Conservation (phyloP, 1,140 invertebrate genomes). For the Cataglyphis hispanica region DNA sequence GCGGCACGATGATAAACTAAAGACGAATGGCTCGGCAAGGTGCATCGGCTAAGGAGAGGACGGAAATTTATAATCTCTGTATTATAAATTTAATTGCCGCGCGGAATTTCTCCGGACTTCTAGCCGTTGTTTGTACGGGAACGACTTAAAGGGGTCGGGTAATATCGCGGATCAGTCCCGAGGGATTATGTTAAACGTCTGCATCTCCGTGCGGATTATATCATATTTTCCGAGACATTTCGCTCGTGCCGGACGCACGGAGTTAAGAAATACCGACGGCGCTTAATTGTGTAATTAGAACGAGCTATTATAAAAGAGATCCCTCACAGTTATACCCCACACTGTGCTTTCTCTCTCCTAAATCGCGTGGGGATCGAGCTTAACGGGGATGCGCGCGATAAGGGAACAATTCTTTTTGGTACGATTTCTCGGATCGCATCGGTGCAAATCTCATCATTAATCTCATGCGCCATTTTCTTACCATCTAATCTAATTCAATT, state of each 20-base stretch:
- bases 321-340: neutral
- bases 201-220: neutral
- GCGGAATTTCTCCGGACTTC: neutral
- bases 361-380: slow-evolving; percentile 14
- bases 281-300: slow-evolving; percentile 28
- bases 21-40: slow-evolving; percentile 3
- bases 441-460: slow-evolving; percentile 13
- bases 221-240: slow-evolving; percentile 25
- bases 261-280: neutral
- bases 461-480: slow-evolving; percentile 21
- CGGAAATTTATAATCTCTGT: slow-evolving; percentile 35
- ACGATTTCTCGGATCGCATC: neutral
- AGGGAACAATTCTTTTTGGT: neutral
- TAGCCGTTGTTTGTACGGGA: neutral
- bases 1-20: neutral
- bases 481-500: slow-evolving; percentile 31
- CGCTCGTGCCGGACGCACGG: neutral
- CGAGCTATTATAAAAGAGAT: slow-evolving; percentile 20
- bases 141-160: slow-evolving; percentile 4
- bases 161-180: slow-evolving; percentile 30
- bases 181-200: slow-evolving; percentile 39
- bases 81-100: slow-evolving; percentile 47
- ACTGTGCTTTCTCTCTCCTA: neutral
- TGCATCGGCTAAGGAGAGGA: neutral
- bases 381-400: slow-evolving; percentile 14